These are phyloP conservation scores for Kradibia gibbosae DNA, from an alignment of 1,140 invertebrate genomes.

Conservation along the genomic window DNA sequence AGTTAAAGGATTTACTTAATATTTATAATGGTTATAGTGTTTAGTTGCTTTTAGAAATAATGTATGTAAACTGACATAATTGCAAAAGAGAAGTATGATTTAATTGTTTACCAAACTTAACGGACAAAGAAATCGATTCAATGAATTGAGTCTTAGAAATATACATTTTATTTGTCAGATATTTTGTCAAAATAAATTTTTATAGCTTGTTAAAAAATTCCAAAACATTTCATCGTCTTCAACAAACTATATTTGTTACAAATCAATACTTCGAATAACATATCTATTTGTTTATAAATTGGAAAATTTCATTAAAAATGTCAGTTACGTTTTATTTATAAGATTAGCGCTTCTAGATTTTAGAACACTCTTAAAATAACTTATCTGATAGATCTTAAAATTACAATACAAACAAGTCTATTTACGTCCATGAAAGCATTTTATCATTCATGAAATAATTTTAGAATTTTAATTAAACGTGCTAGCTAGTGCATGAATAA, in stretches of 20 bases:
- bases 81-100: not conserved
- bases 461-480: not conserved
- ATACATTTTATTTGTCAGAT: not conserved
- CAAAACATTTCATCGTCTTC: not conserved
- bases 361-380: conserved; percentile 30
- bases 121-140: not conserved
- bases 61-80: conserved; percentile 15
- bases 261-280: not conserved
- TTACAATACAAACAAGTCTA: conserved; percentile 33
- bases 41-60: conserved; percentile 17
- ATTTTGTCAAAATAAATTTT: conserved; percentile 13
- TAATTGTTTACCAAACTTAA: not conserved
- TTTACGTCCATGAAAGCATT: conserved; percentile 19
- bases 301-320: conserved; percentile 23
- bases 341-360: conserved; percentile 27
- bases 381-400: conserved; percentile 25
- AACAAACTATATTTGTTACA: not conserved
- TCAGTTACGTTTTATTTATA: conserved; percentile 16
- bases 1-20: no score
- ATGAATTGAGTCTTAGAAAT: not conserved
- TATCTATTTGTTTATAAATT: not conserved
- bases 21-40: no score
- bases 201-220: not conserved
- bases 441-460: conserved; percentile 15
- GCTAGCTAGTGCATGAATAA: not conserved